Base-by-base conservation (phyloP, 2,113 vertebrate genomes). In the Trichomycterus rosablanca region DNA sequence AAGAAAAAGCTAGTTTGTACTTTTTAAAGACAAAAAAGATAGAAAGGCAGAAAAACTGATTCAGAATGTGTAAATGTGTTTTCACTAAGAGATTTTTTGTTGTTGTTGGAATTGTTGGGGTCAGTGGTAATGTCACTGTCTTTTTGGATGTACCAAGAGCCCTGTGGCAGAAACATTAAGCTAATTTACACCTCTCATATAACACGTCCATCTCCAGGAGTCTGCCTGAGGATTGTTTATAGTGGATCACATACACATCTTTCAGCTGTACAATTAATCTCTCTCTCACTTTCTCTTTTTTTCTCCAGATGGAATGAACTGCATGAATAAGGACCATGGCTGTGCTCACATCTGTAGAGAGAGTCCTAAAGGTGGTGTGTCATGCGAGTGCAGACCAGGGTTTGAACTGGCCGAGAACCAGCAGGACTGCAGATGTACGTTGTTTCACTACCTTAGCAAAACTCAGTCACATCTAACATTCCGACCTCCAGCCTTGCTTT, bases 251-350 rank as follows among this genome's bases (percentile, higher is more conserved):
- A 16, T 22, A 44, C 55, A 59, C 19, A 30, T 48, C 30, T 37
- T 59, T 59, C 43, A 59, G 57, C 32, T 70, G 54, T 70, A 70
- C n/a, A n/a, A n/a, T n/a, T n/a, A 70, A 57, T 59, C 49, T 30
- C 11, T 50, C 43, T 26, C 20, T 22, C 9, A 53, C 45, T 37
- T 46, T 46, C 61, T 69, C 59, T 77, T 59, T 70, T 52, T 68
- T 57, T 80, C 15, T 73, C 44, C 90, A 98, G 95, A 97, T 79
- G 95, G 95, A 64, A 98, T 98, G 95, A 98, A 95, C 89, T 98
- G 95, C 84, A 98, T 98, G 95, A 98, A 98, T 86, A 98, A 97
- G 86, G 90, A 97, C 69, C 95, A 98, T 3, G 93, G 93, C 79
- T 98, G 95, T 60, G 94, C 92, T 74, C 95, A 98, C 80, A 98